These are phyloP conservation scores for Acanthisitta chloris DNA, from an alignment of 2,113 vertebrate species.

Conservation along the genomic window DNA sequence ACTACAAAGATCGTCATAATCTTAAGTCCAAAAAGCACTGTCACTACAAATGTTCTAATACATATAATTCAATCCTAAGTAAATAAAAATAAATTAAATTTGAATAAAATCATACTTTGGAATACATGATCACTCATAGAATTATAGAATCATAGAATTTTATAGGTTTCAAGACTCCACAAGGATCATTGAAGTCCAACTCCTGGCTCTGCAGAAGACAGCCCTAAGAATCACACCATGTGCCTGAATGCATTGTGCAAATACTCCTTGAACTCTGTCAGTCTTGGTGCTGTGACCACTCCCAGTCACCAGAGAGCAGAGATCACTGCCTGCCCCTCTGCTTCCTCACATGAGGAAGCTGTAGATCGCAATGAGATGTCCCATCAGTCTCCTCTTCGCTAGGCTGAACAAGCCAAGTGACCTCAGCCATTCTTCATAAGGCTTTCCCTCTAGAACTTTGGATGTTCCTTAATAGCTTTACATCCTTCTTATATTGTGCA, in stretches of 20 bases:
- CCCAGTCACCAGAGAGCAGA: neutral
- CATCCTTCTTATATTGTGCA: neutral
- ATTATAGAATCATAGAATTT: too few species aligned
- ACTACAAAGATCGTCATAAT: too few species aligned
- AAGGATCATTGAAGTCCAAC: neutral
- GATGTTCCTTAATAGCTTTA: neutral
- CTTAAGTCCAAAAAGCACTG: neutral
- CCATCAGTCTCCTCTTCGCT: neutral
- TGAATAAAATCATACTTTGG: neutral
- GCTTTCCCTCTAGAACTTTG: neutral
- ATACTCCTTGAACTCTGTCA: neutral
- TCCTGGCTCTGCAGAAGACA: neutral
- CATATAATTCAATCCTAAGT: neutral
- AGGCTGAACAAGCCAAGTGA: neutral
- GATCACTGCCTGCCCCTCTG: neutral
- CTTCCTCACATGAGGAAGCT: neutral
- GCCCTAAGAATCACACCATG: neutral
- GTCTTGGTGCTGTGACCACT: neutral
- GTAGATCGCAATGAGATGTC: neutral
- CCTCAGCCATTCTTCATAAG: neutral
- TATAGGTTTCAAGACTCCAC: neutral
- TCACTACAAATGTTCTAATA: neutral
- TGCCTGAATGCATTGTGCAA: rapidly evolving
- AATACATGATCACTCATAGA: neutral
- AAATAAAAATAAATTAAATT: neutral